Evolutionary conservation across 1,140 invertebrate species (phyloP).

Genomic region (Papilio polyxenes): DNA sequence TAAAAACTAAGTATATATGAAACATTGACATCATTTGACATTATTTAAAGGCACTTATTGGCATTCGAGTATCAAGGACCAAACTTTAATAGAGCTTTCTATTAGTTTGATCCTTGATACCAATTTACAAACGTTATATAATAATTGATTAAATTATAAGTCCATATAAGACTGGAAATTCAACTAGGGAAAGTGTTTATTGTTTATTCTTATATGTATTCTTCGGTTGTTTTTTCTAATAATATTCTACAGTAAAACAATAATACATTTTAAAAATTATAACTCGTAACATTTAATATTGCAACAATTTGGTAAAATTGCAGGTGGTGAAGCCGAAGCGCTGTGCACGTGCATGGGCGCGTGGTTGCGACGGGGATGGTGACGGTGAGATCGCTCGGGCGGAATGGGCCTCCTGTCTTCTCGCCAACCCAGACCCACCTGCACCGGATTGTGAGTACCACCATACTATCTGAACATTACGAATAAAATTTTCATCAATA

Average conservation of each 20-base stretch:
- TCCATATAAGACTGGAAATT: background rate
- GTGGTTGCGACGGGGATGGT: conserved; percentile 90
- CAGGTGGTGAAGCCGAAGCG: conserved; percentile 91
- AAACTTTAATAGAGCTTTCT: background rate
- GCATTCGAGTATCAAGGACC: background rate
- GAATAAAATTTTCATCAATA: background rate
- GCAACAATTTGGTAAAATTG: background rate
- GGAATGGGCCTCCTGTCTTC: conserved; percentile 92
- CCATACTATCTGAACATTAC: conserved; percentile 41
- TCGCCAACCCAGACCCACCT: conserved; percentile 73
- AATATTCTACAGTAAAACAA: too few relatives aligned
- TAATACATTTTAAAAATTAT: too few relatives aligned
- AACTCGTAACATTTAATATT: background rate
- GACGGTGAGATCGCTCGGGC: conserved; percentile 88
- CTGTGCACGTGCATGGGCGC: conserved; percentile 93
- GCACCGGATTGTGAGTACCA: conserved; percentile 78
- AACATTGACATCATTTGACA: background rate
- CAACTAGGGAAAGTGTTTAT: background rate
- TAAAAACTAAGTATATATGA: background rate
- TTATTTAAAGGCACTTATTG: background rate
- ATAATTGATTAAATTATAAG: background rate
- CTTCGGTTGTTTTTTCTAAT: too few relatives aligned
- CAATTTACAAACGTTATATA: background rate
- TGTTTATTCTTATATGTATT: background rate
- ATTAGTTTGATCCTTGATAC: background rate